Evolutionary conservation across 2,888 invertebrate genomes (phyloP), one percentile per base, ranked within the genome.

Genomic region (Meloe dianella): DNA sequence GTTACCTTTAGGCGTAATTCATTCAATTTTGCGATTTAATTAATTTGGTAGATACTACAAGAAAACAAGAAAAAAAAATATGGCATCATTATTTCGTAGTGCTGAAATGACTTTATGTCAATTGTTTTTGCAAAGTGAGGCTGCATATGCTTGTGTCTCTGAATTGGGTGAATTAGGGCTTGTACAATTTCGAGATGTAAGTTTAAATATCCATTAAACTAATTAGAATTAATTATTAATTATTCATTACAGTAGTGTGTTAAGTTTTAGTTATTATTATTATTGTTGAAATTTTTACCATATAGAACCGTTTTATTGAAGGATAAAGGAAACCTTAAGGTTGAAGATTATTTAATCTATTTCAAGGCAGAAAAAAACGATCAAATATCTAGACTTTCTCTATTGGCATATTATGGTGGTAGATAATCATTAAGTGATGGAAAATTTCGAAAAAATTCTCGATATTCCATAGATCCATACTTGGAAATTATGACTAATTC

Each of bases 81-180:
- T 94, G 94, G 94, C 93, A 84, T 94, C 95, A 82, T 88, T 98
- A 83, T 98, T 97, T 86, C 91, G 97, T 77, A 97, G 97, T 87
- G 97, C 98, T 85, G 96, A 97, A 88, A 98, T 99, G 98, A 94
- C 95, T 81, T 89, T 98, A 85, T 97, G 97, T 89, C 98, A 98
- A 86, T 92, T 98, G 79, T 98, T 97, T 85, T 87, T 98, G 74
- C 98, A 98, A 85, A 96, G 97, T 85, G 98, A 98, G 87, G 97
- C 98, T 66, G 97, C 98, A 20, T 98, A 98, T 87, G 94, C 96
- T 70, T 98, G 97, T 87, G 96, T 98, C 74, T 97, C 98, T 35
- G 98, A 98, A 84, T 88, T 98, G 61, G 98, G 98, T 69, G 98
- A 99, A 86, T 87, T 98, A 74, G 98, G 98, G 63, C 88, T 98